A percentile compares a stretch with the other conserved stretches of the same genome.
These are phyloP conservation scores for Atta colombica DNA, from an alignment of 1,140 invertebrate species.

Conservation along the genomic window DNA sequence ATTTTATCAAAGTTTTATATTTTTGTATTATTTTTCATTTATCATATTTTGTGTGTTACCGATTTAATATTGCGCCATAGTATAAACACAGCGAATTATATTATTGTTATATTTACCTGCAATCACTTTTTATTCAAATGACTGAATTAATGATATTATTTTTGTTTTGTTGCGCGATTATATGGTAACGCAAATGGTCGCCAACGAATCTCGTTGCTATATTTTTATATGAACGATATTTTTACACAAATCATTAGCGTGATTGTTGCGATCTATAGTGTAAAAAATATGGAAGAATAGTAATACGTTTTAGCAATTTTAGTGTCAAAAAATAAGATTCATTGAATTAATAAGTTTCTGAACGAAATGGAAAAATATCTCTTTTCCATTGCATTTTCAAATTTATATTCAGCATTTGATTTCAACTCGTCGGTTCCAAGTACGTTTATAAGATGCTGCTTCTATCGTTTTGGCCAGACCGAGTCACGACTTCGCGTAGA, in stretches of 20 bases:
- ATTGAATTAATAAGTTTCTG: no score
- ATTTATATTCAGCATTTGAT: background rate
- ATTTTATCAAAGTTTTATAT: background rate
- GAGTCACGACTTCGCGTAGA: background rate
- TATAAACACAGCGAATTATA: conserved; percentile 4
- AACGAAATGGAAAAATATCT: background rate
- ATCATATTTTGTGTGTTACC: background rate
- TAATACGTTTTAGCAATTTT: no score
- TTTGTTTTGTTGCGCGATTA: conserved; percentile 25
- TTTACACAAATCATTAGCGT: conserved; percentile 41
- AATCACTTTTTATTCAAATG: conserved; percentile 32
- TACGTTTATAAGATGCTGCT: background rate
- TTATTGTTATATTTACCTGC: conserved; percentile 18
- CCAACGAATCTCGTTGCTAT: conserved; percentile 12
- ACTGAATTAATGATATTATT: conserved; percentile 32
- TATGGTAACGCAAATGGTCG: conserved; percentile 48
- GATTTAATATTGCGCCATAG: background rate
- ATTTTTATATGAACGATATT: conserved; percentile 58
- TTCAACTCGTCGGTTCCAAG: background rate
- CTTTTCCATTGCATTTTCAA: background rate
- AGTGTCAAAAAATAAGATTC: no score
- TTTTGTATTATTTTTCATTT: conserved; percentile 2
- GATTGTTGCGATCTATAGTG: background rate
- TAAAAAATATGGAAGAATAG: no score
- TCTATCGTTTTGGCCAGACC: background rate